Evolutionary conservation across 1,140 invertebrate genomes (phyloP), one percentile per base, ranked within the genome.

Genomic region (Macrotrachela quadricornifera): DNA sequence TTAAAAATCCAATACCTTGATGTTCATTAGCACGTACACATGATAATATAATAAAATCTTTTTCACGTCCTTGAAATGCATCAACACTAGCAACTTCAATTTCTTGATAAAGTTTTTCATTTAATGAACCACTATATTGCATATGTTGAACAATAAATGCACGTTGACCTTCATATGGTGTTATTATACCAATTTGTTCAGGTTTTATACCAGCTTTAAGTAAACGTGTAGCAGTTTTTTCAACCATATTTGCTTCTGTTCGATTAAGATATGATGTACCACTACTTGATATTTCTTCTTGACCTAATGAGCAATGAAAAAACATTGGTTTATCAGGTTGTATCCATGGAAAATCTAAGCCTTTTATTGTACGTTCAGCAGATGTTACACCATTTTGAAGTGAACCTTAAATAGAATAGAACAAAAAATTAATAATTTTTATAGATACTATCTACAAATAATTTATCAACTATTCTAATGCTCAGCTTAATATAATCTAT

Each of bases 61-160:
- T 99, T 63, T 99, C 94, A 49, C 94, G 73, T 0, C 94, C 78
- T 64, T 78, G 74, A 65, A 99, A 99, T 3, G 94, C 92, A 69
- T 99, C 94, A 11, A 99, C 94, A 71, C 90, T 96, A 0, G 92
- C 92, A 0, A 99, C 90, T 71, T 99, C 94, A 46, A 97, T 94
- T 66, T 96, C 91, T 68, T 95, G 85, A 69, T 99, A 99, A 0
- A 97, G 70, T 66, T 95, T 94, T 9, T 85, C 80, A 63, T 96
- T 88, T 10, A 99, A 71, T 4, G 86, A 83, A 8, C 92, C 94
- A 69, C 94, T 91, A 63, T 94, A 92, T 64, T 97, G 91, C 90
- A 97, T 96, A 61, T 95, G 91, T 62, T 97, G 90, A 0, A 81
- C 91, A 46, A 97, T 71, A 69, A 92, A 97, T 0, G 91, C 88